Conservation (phyloP, 2,888 invertebrate genomes). For the Amiota mariae region DNA sequence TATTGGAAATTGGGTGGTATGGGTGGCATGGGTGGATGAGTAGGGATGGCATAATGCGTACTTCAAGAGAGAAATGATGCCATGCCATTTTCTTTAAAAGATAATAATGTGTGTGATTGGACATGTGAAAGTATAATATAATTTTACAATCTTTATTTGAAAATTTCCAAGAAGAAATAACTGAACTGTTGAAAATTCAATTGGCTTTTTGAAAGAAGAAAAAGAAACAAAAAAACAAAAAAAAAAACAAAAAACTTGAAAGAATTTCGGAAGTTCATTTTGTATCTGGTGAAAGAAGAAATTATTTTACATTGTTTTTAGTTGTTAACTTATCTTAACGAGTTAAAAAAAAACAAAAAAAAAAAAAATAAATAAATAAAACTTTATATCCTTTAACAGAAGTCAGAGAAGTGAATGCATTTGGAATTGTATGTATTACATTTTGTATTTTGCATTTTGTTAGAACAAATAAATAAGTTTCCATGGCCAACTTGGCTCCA, state of each 20-base stretch:
- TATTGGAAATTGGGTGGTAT: too few species aligned
- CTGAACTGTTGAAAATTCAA: conserved; percentile 3
- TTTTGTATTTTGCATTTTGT: background rate
- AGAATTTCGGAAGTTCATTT: too few species aligned
- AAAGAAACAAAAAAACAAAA: too few species aligned
- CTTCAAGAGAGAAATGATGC: conserved; percentile 16
- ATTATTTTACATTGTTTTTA: conserved; percentile 7
- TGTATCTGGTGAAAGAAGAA: too few species aligned
- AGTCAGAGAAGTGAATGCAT: too few species aligned
- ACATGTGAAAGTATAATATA: conserved; percentile 32
- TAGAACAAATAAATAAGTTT: too few species aligned
- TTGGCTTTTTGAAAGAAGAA: background rate
- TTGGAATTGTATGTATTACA: background rate
- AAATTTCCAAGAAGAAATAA: background rate
- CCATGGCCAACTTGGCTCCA: too few species aligned
- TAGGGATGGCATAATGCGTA: background rate
- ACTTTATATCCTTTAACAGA: too few species aligned
- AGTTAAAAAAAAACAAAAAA: conserved; percentile 4
- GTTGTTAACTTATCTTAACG: background rate
- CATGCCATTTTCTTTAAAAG: conserved; percentile 46
- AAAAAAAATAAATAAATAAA: too few species aligned
- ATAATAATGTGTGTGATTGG: conserved; percentile 19
- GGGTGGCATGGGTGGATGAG: too few species aligned
- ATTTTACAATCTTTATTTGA: conserved; percentile 5
- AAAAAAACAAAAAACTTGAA: too few species aligned